phyloP scores from a whole-genome alignment of 1,140 invertebrate species.

The Metaphire vulgaris region DNA sequence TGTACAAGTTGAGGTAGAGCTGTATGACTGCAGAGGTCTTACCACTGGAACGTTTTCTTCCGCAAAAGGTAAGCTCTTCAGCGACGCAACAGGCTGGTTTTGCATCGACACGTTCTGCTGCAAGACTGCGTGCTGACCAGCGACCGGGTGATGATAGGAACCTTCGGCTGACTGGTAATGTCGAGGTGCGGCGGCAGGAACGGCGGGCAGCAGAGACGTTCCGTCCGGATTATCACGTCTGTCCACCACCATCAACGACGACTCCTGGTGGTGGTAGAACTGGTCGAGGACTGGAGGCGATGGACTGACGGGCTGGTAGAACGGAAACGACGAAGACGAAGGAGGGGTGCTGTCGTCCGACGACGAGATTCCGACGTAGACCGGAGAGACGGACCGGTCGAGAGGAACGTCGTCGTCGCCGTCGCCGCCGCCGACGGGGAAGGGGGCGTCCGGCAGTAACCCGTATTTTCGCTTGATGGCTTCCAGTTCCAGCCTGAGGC shows the following conservation, averaged over 20 bases:
- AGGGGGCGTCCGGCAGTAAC: background rate
- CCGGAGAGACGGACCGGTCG: background rate
- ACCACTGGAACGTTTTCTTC: background rate
- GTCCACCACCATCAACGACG: too few relatives aligned
- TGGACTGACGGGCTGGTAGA: background rate
- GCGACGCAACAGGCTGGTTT: background rate
- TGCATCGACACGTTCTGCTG: background rate
- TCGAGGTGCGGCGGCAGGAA: too few relatives aligned
- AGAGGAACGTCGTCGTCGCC: background rate
- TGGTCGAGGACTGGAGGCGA: background rate
- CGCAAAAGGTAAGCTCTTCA: background rate
- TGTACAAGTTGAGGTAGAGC: background rate
- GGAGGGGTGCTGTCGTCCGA: background rate
- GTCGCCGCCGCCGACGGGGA: background rate
- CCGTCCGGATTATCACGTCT: background rate
- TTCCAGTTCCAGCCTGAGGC: conserved; percentile 81
- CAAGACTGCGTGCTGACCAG: background rate
- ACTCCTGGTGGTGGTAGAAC: background rate
- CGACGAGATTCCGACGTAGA: background rate
- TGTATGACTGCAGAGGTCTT: background rate
- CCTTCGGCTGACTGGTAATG: background rate
- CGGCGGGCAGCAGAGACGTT: background rate
- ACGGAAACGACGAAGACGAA: background rate
- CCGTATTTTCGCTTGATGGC: conserved; percentile 90
- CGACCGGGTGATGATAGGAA: background rate